Evolutionary conservation across 2,888 invertebrate genomes (phyloP).

Genomic region (Trachelus stipa): DNA sequence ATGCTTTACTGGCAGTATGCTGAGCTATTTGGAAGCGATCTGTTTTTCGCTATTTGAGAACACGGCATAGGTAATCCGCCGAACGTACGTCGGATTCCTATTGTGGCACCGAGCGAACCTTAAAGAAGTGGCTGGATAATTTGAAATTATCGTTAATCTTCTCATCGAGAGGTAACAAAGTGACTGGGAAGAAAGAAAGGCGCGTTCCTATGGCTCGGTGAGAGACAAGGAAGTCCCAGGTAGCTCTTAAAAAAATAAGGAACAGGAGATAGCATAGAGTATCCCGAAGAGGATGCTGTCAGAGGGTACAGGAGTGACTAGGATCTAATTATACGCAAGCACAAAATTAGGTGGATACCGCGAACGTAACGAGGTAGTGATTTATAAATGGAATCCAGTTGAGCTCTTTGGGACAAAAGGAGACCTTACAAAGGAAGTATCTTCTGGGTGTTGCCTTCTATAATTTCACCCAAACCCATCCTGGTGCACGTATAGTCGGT

Average conservation of each 20-base stretch:
- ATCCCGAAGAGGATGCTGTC: not conserved
- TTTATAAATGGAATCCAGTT: constrained; percentile 16
- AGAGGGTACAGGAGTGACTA: not conserved
- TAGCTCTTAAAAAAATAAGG: not conserved
- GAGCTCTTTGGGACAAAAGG: not conserved
- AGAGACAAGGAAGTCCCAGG: not conserved
- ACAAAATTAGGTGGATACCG: constrained; percentile 41
- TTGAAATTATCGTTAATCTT: constrained; percentile 51
- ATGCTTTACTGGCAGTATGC: too few relatives aligned
- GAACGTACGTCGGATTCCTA: not conserved
- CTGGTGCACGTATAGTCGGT: not conserved
- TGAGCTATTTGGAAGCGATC: too few relatives aligned
- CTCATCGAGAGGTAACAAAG: constrained; percentile 26
- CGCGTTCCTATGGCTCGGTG: constrained; percentile 5
- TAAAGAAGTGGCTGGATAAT: constrained; percentile 30
- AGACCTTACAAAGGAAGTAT: not conserved
- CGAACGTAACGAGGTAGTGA: constrained; percentile 29
- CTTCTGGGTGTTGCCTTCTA: not conserved
- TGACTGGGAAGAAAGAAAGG: constrained; percentile 23
- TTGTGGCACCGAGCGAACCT: not conserved
- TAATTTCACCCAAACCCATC: not conserved
- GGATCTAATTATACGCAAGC: constrained; percentile 44
- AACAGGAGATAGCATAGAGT: not conserved
- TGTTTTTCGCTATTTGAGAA: too few relatives aligned
- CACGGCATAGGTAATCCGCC: too few relatives aligned